Evolutionary conservation across 1,140 invertebrate genomes (phyloP).

Genomic region (Drosophila prosaltans): DNA sequence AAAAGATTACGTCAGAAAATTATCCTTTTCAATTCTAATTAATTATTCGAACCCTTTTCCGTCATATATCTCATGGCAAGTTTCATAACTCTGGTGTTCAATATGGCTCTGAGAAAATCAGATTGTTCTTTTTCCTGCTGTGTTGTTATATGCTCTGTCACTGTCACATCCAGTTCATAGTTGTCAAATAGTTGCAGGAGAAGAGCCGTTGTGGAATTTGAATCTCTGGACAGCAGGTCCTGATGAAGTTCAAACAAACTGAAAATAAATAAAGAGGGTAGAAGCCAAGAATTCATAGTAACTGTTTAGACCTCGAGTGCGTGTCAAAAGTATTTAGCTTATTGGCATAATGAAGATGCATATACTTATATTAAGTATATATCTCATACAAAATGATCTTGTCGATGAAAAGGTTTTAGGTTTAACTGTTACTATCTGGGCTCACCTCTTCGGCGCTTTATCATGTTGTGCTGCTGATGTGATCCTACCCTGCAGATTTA

Average conservation of each 20-base stretch:
- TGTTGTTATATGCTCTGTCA: constrained; percentile 89
- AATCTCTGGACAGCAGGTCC: constrained; percentile 66
- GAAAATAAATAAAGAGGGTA: background rate
- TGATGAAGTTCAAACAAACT: constrained; percentile 73
- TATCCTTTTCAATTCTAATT: constrained; percentile 83
- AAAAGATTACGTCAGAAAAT: background rate
- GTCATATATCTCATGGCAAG: constrained; percentile 84
- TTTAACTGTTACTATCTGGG: background rate
- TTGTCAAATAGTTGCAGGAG: constrained; percentile 89
- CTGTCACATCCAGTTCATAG: constrained; percentile 88
- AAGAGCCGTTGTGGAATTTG: constrained; percentile 86
- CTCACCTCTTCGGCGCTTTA: constrained; percentile 88
- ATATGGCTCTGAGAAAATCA: constrained; percentile 89
- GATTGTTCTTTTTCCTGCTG: constrained; percentile 90
- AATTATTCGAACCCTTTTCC: constrained; percentile 57
- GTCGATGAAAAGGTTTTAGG: too few relatives aligned
- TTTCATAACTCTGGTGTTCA: constrained; percentile 89
- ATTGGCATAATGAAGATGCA: too few relatives aligned
- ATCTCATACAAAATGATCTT: too few relatives aligned
- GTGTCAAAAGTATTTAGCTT: too few relatives aligned
- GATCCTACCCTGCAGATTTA: constrained; percentile 87
- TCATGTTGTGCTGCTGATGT: constrained; percentile 86
- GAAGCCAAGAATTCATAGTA: too few relatives aligned
- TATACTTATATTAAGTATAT: too few relatives aligned
- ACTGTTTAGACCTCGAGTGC: too few relatives aligned